Evolutionary conservation across 2,888 invertebrate genomes (phyloP).

Genomic region (Onthophagus sagittarius): DNA sequence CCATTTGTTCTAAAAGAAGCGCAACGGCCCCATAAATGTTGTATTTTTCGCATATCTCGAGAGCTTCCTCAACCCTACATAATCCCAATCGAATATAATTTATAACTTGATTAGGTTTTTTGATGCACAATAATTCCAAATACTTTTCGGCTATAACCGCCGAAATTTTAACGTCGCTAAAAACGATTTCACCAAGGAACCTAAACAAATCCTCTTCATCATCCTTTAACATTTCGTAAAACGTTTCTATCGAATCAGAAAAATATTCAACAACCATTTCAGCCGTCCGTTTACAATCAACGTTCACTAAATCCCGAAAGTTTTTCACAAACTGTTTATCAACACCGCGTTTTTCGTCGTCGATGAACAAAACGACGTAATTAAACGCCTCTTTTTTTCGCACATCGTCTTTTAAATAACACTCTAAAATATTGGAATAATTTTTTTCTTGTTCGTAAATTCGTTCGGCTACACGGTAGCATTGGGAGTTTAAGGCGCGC

Average conservation of each 20-base stretch:
- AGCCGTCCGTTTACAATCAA: slow-evolving; percentile 61
- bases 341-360: slow-evolving; percentile 46
- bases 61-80: slow-evolving; percentile 62
- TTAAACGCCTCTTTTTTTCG: slow-evolving; percentile 60
- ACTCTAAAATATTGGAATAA: slow-evolving; percentile 62
- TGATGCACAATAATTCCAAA: slow-evolving; percentile 60
- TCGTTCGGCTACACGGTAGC: slow-evolving; percentile 68
- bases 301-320: slow-evolving; percentile 54
- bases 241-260: slow-evolving; percentile 47
- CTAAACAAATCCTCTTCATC: slow-evolving; percentile 50
- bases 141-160: slow-evolving; percentile 56
- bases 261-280: slow-evolving; percentile 59
- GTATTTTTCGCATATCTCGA: slow-evolving; percentile 60
- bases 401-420: slow-evolving; percentile 62
- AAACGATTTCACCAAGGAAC: slow-evolving; percentile 57
- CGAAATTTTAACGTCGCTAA: slow-evolving; percentile 45
- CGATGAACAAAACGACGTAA: slow-evolving; percentile 53
- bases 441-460: slow-evolving; percentile 59
- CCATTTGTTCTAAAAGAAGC: slow-evolving; percentile 69
- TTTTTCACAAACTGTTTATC: slow-evolving; percentile 48
- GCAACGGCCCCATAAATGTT: slow-evolving; percentile 65
- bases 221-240: slow-evolving; percentile 49
- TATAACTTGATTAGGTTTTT: slow-evolving; percentile 53
- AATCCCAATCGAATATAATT: slow-evolving; percentile 53
- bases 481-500: slow-evolving; percentile 62